phyloP scores from a whole-genome alignment of 1,140 invertebrate species.

The Temnothorax nylanderi region DNA sequence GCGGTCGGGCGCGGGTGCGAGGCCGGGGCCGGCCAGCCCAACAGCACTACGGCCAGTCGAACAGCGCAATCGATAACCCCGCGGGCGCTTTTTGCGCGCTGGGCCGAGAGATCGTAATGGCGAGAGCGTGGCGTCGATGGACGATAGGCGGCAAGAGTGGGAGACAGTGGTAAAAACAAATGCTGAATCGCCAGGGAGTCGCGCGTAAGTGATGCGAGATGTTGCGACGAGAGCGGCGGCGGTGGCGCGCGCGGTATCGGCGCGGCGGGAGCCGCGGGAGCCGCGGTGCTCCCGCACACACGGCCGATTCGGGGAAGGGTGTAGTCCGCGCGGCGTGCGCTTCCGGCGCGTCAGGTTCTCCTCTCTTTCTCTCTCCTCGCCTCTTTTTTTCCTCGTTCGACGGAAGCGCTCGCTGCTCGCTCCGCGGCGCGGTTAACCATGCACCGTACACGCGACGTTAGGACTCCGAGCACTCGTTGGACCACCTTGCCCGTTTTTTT shows the following conservation, averaged over 20 bases:
- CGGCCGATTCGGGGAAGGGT: constrained; percentile 37
- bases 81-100: constrained; percentile 46
- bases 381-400: background rate
- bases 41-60: background rate
- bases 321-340: constrained; percentile 1
- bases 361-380: background rate
- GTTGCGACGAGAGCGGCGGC: background rate
- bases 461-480: background rate
- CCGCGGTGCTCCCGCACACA: background rate
- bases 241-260: background rate
- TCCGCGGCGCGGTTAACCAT: constrained; percentile 24
- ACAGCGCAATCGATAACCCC: constrained; percentile 48
- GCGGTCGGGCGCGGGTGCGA: background rate
- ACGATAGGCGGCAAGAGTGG: constrained; percentile 63
- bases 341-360: constrained; percentile 35
- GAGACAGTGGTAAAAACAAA: constrained; percentile 65
- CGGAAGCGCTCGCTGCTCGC: no score
- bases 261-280: background rate
- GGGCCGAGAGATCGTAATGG: constrained; percentile 61
- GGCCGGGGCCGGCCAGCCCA: background rate
- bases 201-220: constrained; percentile 55
- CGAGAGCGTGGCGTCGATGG: constrained; percentile 72
- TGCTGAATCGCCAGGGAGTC: constrained; percentile 63
- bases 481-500: background rate
- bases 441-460: constrained; percentile 19